Base-by-base conservation (phyloP, 2,888 invertebrate species). In the Brenthis ino region DNA sequence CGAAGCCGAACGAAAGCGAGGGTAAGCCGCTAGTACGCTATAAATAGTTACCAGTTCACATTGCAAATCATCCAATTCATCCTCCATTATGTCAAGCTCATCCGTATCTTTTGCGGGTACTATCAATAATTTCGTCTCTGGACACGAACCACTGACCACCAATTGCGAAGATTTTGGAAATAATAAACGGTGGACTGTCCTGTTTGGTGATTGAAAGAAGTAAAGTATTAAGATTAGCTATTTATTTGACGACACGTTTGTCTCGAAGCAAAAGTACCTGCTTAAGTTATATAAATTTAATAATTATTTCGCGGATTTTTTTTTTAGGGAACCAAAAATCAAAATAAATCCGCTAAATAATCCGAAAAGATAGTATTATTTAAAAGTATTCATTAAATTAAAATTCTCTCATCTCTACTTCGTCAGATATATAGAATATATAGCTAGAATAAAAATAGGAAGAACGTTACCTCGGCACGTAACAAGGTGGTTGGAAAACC, bases 401-500 rank as follows among this genome's bases (percentile, higher is more conserved):
- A 2, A 24, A 24, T 24, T 3, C 24, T 24, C 24, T 3, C 24
- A 24, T 24, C 3, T 24, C 24, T 3, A 24, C 24, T 24, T 24
- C 24, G 24, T 24, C 24, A 37, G 37, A 6, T 6, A 37, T 37
- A 37, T 8, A 8, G 8, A 8, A 43, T 43, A 43, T 43, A 43
- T 43, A 43, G 37, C 37, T 43, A 43, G 11, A 43, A 11, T 43
- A 43, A 43, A 43, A 37, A 37, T 6, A 37, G 6, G 6, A 37
- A 43, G 2, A 43, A 2, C 1, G 11, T 11, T 43, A 61, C 93
- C 93, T 91, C 0, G 94, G 94, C 75, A 95, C 91, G 70, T 94
- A 94, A 63, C 91, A 86, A 0, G 95, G 95, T 0, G 94, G 95
- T 57, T 87, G 86, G 74, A 93, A 94, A n/a, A 91, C 80, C 65